Evolutionary conservation across 2,797 vertebrate genomes (phyloP), one percentile per base, ranked within the genome.

Genomic region (Esox lucius): DNA sequence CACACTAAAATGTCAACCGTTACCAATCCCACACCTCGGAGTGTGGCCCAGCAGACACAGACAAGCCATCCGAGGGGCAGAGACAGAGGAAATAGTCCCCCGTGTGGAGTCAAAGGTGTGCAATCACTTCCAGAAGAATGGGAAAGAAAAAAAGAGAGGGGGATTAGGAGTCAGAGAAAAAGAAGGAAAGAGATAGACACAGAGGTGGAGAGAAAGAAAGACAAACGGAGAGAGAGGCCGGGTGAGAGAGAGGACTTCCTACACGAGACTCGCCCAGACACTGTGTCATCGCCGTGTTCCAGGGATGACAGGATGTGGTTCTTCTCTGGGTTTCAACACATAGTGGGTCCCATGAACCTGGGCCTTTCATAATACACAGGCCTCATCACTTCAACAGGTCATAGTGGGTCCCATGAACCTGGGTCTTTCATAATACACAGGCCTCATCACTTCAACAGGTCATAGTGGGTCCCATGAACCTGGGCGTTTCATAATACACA

Each of bases 401-500:
- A 31, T 31, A 31, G 28, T 31, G 28, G 28, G 28, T 31, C 28
- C 28, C 28, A 28, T 31, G 28, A 31, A 31, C 28, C 28, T 31
- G 28, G 3, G 28, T 1, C 3, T 31, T 31, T 31, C 28, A 31
- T 31, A 31, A 31, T 31, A 31, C 3, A 31, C 28, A 31, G 28
- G 28, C 28, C 28, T 31, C 1, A 1, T 31, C 3, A 31, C 28
- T 31, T 31, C 28, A 31, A 31, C 28, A 31, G 28, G 28, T 1
- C 28, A 31, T 31, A 31, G 28, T 31, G 28, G 28, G 28, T 31
- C 28, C 28, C 28, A 1, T 31, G 28, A 31, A 80, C 73, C 65
- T 66, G 39, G 75, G 76, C 71, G 75, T 77, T 81, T 81, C 76
- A 53, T 78, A 79, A 68, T 24, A 56, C 79, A 71, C 39, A 56